Percentiles rank a stretch among this genome's conserved stretches.
phyloP scores from a whole-genome alignment of 2,113 vertebrate species.

The Sinocyclocheilus rhinocerous region DNA sequence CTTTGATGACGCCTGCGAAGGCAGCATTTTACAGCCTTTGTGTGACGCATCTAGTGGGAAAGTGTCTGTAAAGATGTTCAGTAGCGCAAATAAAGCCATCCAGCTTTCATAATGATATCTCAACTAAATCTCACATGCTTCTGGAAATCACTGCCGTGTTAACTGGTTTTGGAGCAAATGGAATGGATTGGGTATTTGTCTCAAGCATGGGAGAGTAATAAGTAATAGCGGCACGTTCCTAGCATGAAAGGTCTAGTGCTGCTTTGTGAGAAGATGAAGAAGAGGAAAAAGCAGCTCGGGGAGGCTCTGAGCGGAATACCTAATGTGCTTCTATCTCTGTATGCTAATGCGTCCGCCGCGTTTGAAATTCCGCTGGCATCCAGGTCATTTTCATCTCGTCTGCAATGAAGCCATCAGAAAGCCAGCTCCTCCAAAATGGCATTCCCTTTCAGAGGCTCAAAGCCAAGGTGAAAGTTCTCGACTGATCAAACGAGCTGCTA shows the following conservation, averaged over 20 bases:
- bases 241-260: conserved; percentile 56
- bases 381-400: conserved; percentile 60
- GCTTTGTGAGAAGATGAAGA: conserved; percentile 59
- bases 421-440: conserved; percentile 46
- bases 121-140: conserved; percentile 4
- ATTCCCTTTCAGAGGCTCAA: conserved; percentile 31
- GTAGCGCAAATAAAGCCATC: background rate
- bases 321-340: conserved; percentile 56
- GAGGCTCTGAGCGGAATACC: conserved; percentile 51
- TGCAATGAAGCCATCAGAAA: conserved; percentile 56
- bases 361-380: conserved; percentile 64
- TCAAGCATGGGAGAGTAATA: conserved; percentile 36
- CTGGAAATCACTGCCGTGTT: conserved; percentile 25
- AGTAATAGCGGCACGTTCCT: conserved; percentile 44
- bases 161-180: conserved; percentile 30
- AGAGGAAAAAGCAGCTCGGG: conserved; percentile 25
- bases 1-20: background rate
- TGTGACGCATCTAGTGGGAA: background rate
- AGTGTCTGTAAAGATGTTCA: background rate
- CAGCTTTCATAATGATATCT: conserved; percentile 3
- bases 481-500: conserved; percentile 50
- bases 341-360: conserved; percentile 61
- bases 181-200: conserved; percentile 49
- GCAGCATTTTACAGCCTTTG: background rate
- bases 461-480: conserved; percentile 45